Evolutionary conservation across 2,797 vertebrate species (phyloP), one percentile per base, ranked within the genome.

Genomic region (Carapus acus): DNA sequence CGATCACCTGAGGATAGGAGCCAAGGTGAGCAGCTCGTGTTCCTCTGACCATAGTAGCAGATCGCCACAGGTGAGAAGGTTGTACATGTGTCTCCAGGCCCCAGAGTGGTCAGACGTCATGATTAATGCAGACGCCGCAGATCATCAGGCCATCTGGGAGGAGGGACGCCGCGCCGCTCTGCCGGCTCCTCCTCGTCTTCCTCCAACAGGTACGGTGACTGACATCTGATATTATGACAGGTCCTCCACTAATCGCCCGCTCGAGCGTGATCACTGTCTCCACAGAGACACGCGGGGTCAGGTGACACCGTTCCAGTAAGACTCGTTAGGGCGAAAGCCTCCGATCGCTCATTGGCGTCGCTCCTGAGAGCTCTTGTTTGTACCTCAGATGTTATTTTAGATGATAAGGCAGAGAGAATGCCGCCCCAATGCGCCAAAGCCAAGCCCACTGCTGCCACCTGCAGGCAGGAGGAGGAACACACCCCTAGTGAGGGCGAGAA

Each of bases 401-500:
- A 5, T 38, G 49, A 71, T 53, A 67, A 71, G 43, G 19, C 13
- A 33, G 58, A 63, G 40, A 42, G 17, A 19, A 2, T n/a, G n/a
- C n/a, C 7, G 1, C 13, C 2, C 7, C 31, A 54, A 14, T 65
- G 48, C 34, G 51, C 21, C 37, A 47, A 13, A n/a, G 38, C 52
- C 33, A 41, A 64, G 42, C 49, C 11, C 0, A 46, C 19, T 18
- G 1, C 47, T 37, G 21, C 27, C 22, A 56, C 57, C 27, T 27
- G 43, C 27, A 24, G 6, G 11, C 57, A 17, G 18, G 31, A 49
- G n/a, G 54, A 74, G 23, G 20, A 40, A 43, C 71, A 81, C 53
- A 61, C 65, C 62, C 50, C 71, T 40, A 88, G 83, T 52, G 87
- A 91, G 2, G 94, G 92, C 23, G 87, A 91, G 50, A 85, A 74